Conservation (phyloP, 2,888 invertebrate species). For the Drosophila acutilabella region DNA sequence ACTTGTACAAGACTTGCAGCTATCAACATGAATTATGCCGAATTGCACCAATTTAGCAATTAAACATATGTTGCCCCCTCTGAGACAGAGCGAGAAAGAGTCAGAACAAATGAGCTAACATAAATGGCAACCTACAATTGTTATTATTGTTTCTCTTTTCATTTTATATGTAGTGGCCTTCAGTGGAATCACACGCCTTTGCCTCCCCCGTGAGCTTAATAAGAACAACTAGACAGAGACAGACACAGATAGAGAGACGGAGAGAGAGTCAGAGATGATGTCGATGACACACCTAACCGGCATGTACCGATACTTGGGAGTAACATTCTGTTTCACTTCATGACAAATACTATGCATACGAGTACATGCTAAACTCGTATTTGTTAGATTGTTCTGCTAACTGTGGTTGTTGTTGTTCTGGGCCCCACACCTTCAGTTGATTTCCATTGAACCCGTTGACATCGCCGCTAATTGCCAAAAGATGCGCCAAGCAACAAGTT, state of each 20-base stretch:
- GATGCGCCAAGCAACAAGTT: slow-evolving; percentile 56
- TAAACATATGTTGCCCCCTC: slow-evolving; percentile 69
- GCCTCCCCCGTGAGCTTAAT: slow-evolving; percentile 30
- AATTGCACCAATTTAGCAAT: slow-evolving; percentile 81
- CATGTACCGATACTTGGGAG: slow-evolving; percentile 31
- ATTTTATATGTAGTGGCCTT: slow-evolving; percentile 59
- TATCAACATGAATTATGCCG: slow-evolving; percentile 74
- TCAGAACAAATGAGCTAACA: slow-evolving; percentile 56
- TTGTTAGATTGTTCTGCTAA: background rate
- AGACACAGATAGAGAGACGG: slow-evolving; percentile 2
- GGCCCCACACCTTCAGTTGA: slow-evolving; percentile 71
- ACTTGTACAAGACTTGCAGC: slow-evolving; percentile 35
- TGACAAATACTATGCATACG: slow-evolving; percentile 1
- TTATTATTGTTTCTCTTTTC: slow-evolving; percentile 29
- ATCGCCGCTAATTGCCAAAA: slow-evolving; percentile 75
- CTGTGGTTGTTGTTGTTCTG: slow-evolving; percentile 5
- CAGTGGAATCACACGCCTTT: slow-evolving; percentile 65
- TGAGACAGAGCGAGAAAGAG: slow-evolving; percentile 27
- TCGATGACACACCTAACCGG: slow-evolving; percentile 73
- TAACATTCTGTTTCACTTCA: slow-evolving; percentile 40
- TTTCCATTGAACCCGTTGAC: slow-evolving; percentile 75
- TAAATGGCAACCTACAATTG: slow-evolving; percentile 68
- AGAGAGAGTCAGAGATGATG: slow-evolving; percentile 46
- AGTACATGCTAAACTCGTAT: background rate
- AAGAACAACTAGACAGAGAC: slow-evolving; percentile 32